Evolutionary conservation across 2,888 invertebrate genomes (phyloP), one percentile per base, ranked within the genome.

Genomic region (Melanotus villosus): DNA sequence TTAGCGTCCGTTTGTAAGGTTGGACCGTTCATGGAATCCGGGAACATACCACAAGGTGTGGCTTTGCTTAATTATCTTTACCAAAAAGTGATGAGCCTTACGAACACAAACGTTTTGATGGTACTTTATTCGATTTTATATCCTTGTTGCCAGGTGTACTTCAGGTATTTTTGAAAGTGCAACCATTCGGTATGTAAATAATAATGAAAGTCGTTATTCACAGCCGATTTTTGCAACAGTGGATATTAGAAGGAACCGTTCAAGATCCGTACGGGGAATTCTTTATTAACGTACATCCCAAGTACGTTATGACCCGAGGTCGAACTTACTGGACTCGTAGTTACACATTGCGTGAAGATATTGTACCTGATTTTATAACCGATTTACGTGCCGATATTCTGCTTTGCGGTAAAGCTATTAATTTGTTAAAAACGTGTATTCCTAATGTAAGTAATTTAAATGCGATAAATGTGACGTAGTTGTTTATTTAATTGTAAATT

Each of bases 251-350:
- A 81, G 97, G 97, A 0, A 88, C 90, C 58, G 85, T 96, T 12
- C 91, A 93, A 71, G 96, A 96, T 82, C 87, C 89, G 10, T 91
- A 90, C 78, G 91, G 92, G 75, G 97, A 97, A 85, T 94, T 96
- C 77, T 96, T 97, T 84, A 92, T 97, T 59, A 89, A 90, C 54
- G 88, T 90, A 14, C 90, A 91, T 78, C 86, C 87, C 0, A 90
- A 91, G 68, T 91, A 91, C 76, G 86, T 90, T 14, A 88, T 90
- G 71, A 89, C 89, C 26, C 86, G 88, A 18, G 88, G 89, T 0
- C 89, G 91, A 69, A 86, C 89, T 2, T 92, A 90, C 78, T 92
- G 92, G 92, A 91, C 90, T 18, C 88, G 89, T 77, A 89, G 89
- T 6, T 91, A 89, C 79, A 85, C 85, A 23, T 84, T 89, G 57